Evolutionary conservation across 2,888 invertebrate species (phyloP).

Genomic region (Eupithecia inturbata): DNA sequence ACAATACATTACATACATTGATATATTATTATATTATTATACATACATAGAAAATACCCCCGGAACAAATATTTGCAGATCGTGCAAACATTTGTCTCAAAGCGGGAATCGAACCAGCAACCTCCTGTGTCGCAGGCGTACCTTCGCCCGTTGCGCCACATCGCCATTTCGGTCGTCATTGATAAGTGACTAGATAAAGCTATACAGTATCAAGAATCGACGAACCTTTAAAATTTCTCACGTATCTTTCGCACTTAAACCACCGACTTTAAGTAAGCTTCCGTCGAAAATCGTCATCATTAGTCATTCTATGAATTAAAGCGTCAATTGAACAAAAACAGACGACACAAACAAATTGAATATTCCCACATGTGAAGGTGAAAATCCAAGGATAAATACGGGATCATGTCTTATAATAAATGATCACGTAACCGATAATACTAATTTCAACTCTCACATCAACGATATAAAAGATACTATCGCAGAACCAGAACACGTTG

Average conservation of each 20-base stretch:
- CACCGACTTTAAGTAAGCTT: conserved; percentile 55
- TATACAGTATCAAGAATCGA: neutral
- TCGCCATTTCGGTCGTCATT: no score
- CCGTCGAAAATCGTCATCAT: conserved; percentile 70
- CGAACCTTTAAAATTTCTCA: conserved; percentile 13
- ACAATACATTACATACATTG: no score
- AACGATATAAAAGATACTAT: conserved; percentile 48
- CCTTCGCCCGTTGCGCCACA: no score
- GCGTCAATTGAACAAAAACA: conserved; percentile 83
- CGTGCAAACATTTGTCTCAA: no score
- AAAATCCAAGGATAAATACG: conserved; percentile 80
- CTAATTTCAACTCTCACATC: conserved; percentile 51
- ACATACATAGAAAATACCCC: no score
- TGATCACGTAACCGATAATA: conserved; percentile 54
- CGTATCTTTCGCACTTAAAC: conserved; percentile 27
- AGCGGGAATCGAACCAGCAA: no score
- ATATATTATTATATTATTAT: no score
- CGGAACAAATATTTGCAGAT: no score
- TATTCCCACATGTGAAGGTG: conserved; percentile 82
- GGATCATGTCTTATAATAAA: conserved; percentile 72
- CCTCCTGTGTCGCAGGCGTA: no score
- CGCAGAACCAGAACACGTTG: conserved; percentile 27
- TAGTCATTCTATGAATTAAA: conserved; percentile 74
- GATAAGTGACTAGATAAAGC: neutral
- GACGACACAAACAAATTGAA: conserved; percentile 80